These are phyloP conservation scores for Microplitis deprimator DNA, from an alignment of 2,888 invertebrate genomes.

Conservation along the genomic window DNA sequence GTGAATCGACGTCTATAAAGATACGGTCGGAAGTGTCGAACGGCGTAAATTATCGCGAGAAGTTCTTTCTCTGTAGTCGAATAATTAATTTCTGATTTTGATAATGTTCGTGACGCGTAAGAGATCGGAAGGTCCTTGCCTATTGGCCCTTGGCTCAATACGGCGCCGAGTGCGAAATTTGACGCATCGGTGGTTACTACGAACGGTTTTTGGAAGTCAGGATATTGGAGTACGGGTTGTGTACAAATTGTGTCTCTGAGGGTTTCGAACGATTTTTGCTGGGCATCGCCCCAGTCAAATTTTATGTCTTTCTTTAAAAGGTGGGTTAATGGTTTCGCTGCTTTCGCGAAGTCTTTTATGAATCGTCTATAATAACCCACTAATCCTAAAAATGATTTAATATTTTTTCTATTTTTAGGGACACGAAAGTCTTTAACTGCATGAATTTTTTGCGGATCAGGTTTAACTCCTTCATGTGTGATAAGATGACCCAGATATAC, in stretches of 20 bases:
- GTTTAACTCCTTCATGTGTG: conserved; percentile 45
- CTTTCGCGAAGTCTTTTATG: conserved; percentile 19
- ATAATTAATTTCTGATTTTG: conserved; percentile 44
- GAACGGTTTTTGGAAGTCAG: conserved; percentile 47
- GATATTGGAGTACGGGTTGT: conserved; percentile 46
- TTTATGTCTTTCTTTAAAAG: conserved; percentile 41
- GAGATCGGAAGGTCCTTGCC: conserved; percentile 44
- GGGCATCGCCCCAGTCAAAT: conserved; percentile 14
- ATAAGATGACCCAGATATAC: conserved; percentile 47
- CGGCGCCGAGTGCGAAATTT: conserved; percentile 49
- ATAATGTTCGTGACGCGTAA: conserved; percentile 43
- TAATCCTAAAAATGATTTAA: background rate
- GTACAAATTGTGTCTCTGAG: conserved; percentile 26
- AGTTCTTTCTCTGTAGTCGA: conserved; percentile 31
- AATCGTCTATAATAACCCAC: background rate
- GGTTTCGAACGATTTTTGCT: conserved; percentile 19
- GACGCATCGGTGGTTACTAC: conserved; percentile 54
- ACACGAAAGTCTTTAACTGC: conserved; percentile 47
- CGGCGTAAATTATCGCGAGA: conserved; percentile 24
- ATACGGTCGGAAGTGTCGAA: conserved; percentile 43
- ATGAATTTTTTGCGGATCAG: conserved; percentile 47
- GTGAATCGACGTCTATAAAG: conserved; percentile 37
- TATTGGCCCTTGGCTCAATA: conserved; percentile 50
- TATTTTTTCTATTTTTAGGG: conserved; percentile 46
- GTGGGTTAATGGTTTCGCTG: conserved; percentile 33